Base-by-base conservation (phyloP, 2,888 invertebrate genomes). In the Mactromeris polynyma region DNA sequence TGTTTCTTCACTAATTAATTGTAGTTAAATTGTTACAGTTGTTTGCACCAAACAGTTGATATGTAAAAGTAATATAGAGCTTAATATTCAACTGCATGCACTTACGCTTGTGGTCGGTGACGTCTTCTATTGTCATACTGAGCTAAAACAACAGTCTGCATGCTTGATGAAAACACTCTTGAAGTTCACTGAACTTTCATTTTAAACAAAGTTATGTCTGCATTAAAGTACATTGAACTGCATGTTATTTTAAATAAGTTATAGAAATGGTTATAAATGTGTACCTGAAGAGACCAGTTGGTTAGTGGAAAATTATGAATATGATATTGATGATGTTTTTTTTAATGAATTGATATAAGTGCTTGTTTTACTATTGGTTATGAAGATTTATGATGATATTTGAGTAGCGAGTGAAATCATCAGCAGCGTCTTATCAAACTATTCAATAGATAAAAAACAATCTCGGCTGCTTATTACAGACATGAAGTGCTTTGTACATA, bases 401-500 rank as follows among this genome's bases (percentile, higher is more conserved):
- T 64, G n/a, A n/a, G 26, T 64, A 64, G 73, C 19, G n/a, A 33
- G 73, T 73, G 73, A 33, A 73, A 73, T 33, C 36, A 14, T 73
- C 73, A 33, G 33, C 73, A 19, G 73, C 14, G 33, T 36, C 26
- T 73, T 73, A 33, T 73, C 73, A 19, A 17, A 64, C 0, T 36
- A 26, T 17, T 73, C 33, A 58, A 73, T 33, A 73, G 36, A 33
- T 73, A 73, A 73, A 73, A 73, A 73, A 26, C 33, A 36, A 36
- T 19, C 36, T 19, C 33, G 33, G 33, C 33, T 6, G 19, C 26
- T 36, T 82, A 82, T 82, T 82, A 36, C 58, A 17, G 54, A 40
- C 4, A 11, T 82, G 26, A 58, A 82, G 82, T 82, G 64, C 54
- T 82, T 14, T 82, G 82, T 82, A 64, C 58, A 82, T 54, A 82